phyloP scores from a whole-genome alignment of 2,888 invertebrate genomes.

The Andrena flavipes region DNA sequence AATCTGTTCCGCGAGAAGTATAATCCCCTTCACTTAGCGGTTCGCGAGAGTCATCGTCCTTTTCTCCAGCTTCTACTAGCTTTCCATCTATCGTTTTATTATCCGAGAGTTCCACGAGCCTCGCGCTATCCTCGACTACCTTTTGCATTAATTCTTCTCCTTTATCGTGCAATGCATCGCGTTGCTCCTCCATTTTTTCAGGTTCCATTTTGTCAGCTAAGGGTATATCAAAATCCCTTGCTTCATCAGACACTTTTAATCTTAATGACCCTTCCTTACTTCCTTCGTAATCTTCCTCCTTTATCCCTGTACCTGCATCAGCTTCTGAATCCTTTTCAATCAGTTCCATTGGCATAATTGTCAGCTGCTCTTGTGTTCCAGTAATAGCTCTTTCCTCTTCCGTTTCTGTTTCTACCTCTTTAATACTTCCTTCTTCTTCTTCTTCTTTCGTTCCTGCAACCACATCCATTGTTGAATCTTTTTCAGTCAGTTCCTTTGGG shows the following conservation, averaged over 20 bases:
- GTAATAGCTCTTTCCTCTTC: not conserved
- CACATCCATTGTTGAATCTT: too few relatives aligned
- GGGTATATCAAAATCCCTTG: not conserved
- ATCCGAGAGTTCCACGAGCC: not conserved
- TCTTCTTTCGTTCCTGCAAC: too few relatives aligned
- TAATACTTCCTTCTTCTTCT: not conserved
- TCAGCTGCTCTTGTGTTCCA: not conserved
- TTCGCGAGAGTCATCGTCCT: not conserved
- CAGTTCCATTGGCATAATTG: not conserved
- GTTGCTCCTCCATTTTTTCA: not conserved
- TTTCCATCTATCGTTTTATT: constrained; percentile 13
- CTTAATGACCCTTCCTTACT: not conserved
- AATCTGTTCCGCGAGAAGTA: constrained; percentile 17
- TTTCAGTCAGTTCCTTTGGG: not conserved
- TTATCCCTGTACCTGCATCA: not conserved
- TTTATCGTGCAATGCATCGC: not conserved
- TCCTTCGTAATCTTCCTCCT: not conserved
- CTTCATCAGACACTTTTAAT: not conserved
- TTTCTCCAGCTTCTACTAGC: constrained; percentile 1
- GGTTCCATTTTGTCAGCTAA: not conserved
- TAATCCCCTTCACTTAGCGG: constrained; percentile 1
- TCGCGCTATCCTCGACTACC: not conserved
- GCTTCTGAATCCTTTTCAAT: not conserved
- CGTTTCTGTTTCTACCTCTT: not conserved
- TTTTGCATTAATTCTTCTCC: not conserved